Conservation (phyloP, 2,797 vertebrate genomes). For the Peromyscus eremicus region DNA sequence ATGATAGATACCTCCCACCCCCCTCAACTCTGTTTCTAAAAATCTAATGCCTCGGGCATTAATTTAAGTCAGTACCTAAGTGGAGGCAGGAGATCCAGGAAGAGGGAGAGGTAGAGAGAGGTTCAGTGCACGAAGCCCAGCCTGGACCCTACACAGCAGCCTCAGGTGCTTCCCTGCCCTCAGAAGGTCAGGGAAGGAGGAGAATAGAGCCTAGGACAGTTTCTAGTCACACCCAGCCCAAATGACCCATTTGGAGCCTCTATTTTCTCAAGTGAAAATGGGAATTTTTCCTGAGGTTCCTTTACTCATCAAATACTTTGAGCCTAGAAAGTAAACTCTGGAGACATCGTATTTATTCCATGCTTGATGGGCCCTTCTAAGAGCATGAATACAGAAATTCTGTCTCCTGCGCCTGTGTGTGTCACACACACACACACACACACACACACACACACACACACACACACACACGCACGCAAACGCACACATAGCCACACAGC, state of each 20-base stretch:
- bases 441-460: not conserved
- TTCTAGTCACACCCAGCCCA: not conserved
- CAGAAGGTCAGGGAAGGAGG: not conserved
- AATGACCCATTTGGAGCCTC: not conserved
- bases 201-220: not conserved
- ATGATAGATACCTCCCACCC: slow-evolving; percentile 25
- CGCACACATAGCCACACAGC: not conserved
- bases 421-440: not conserved
- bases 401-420: not conserved
- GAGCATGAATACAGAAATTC: not conserved
- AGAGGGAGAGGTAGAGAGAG: not conserved
- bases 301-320: slow-evolving; percentile 38
- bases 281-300: not conserved
- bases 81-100: not conserved
- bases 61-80: slow-evolving; percentile 45
- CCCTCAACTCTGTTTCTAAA: slow-evolving; percentile 29
- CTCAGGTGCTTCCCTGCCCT: fast-evolving
- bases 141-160: not conserved
- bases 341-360: not conserved
- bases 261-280: slow-evolving; percentile 33
- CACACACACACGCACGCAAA: not conserved
- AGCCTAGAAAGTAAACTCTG: slow-evolving; percentile 49
- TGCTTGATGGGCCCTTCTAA: slow-evolving; percentile 8
- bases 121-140: not conserved
- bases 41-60: slow-evolving; percentile 37